phyloP scores from a whole-genome alignment of 2,888 invertebrate genomes.

The Phlogophora meticulosa region DNA sequence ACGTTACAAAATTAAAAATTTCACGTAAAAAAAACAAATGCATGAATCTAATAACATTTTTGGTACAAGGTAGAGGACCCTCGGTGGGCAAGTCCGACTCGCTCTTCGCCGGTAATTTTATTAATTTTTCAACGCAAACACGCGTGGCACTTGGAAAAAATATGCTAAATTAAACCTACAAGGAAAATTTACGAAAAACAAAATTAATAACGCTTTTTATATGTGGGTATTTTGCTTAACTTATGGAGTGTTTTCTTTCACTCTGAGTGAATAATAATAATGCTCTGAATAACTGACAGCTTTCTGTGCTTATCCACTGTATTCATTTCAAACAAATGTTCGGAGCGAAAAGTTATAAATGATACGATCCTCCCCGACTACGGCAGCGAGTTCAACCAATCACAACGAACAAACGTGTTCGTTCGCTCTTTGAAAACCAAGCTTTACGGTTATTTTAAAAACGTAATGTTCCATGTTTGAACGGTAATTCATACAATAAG shows the following conservation, averaged over 20 bases:
- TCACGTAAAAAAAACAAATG: too few relatives aligned
- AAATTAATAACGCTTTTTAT: conserved; percentile 1
- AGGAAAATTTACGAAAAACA: conserved; percentile 16
- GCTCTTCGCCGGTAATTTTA: neutral
- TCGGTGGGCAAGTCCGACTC: too few relatives aligned
- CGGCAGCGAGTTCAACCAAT: too few relatives aligned
- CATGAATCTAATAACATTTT: too few relatives aligned
- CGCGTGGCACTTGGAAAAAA: neutral
- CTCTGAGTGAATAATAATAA: neutral
- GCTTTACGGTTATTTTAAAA: conserved; percentile 1
- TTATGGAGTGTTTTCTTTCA: conserved; percentile 6
- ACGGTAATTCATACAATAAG: conserved; percentile 16
- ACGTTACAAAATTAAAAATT: too few relatives aligned
- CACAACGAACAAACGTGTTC: neutral
- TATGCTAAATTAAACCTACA: conserved; percentile 20
- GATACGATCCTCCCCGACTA: too few relatives aligned
- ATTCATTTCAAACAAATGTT: neutral
- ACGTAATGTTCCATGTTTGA: conserved; percentile 21
- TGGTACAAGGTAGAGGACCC: too few relatives aligned
- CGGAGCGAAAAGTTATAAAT: too few relatives aligned
- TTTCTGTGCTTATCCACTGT: neutral
- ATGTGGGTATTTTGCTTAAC: conserved; percentile 12
- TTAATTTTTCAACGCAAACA: conserved; percentile 10
- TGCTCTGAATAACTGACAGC: neutral
- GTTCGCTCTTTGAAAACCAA: neutral